Base-by-base conservation (phyloP, 1,140 invertebrate species). In the Spodoptera frugiperda region DNA sequence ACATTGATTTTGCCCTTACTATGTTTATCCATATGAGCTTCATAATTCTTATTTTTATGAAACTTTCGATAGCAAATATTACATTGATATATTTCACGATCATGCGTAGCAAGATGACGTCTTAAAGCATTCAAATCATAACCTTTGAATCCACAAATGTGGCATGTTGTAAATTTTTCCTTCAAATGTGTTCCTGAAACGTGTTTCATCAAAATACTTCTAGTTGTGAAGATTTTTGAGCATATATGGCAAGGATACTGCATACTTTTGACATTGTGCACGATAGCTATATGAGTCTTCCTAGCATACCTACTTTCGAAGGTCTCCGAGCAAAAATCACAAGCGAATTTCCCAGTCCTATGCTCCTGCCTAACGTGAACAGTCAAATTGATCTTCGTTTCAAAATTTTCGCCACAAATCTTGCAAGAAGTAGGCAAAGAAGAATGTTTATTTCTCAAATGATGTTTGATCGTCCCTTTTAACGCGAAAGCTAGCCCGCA, bases 401-500 rank as follows among this genome's bases (percentile, higher is more conserved):
- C 0, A 17, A 30, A 57, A 6, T 30, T 57, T 57, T 30, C 14
- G 14, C 21, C 21, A 14, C 54, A 57, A 14, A 30, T 25, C 14
- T 25, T 57, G 21, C 54, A 57, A 30, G 10, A 25, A 5, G 54
- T 57, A 0, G 6, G 12, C 5, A 30, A 0, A 57, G 4, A 11
- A 2, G 54, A 57, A 10, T 57, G 54, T 5, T 25, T 10, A 25
- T 57, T 57, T 30, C 3, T 57, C 2, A 57, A 25, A 57, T 57
- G 54, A 14, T 57, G 54, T 25, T 21, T 57, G 0, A 57, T 57
- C 5, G 54, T 57, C 3, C 54, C 54, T 57, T 57, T 57, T 30
- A 57, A 57, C 14, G 54, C 6, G 21, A 57, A 57, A 3, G 54
- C 54, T n/a, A 57, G 15, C 11, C 54, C 54, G 19, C 54, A 57